A percentile compares a stretch with the other conserved stretches of the same genome.
Evolutionary conservation across 30 jellyfish, hydroid and myxozoan genomes (phyloP).

Genomic region (Cassiopea andromeda): DNA sequence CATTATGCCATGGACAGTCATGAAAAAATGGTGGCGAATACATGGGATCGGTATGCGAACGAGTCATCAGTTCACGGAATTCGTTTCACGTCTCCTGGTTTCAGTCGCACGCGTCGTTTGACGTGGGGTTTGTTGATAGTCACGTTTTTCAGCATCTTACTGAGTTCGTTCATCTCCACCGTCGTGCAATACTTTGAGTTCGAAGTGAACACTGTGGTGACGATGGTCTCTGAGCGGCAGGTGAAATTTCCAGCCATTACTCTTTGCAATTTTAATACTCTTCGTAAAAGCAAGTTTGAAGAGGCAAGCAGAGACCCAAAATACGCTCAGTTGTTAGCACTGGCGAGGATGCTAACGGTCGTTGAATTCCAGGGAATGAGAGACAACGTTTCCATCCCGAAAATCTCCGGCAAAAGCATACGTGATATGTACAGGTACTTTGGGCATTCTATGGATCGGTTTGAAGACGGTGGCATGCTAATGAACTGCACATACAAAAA

Average conservation of each 20-base stretch:
- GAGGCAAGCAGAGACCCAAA: slow-evolving; percentile 30
- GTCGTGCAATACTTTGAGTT: slow-evolving; percentile 54
- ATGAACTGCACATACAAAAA: slow-evolving; percentile 59
- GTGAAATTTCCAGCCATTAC: slow-evolving; percentile 77
- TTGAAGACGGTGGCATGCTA: slow-evolving; percentile 70
- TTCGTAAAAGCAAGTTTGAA: slow-evolving; percentile 50
- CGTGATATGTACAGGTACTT: slow-evolving; percentile 52
- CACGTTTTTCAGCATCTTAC: slow-evolving; percentile 36
- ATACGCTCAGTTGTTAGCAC: slow-evolving; percentile 33
- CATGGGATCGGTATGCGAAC: slow-evolving; percentile 72
- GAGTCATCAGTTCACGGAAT: slow-evolving; percentile 70
- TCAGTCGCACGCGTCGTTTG: slow-evolving; percentile 62
- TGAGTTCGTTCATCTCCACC: slow-evolving; percentile 30
- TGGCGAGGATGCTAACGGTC: slow-evolving; percentile 60
- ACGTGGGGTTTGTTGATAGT: slow-evolving; percentile 55
- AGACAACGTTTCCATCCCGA: slow-evolving; percentile 24
- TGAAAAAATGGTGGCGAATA: slow-evolving; percentile 25
- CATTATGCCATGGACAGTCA: not conserved
- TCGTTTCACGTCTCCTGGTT: slow-evolving; percentile 60
- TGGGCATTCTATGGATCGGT: slow-evolving; percentile 65
- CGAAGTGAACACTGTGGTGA: slow-evolving; percentile 72
- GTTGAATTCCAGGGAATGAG: slow-evolving; percentile 26
- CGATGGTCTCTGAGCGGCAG: slow-evolving; percentile 60
- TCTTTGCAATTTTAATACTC: slow-evolving; percentile 66
- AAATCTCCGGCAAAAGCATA: slow-evolving; percentile 29